Evolutionary conservation across 2,888 invertebrate species (phyloP), one percentile per base, ranked within the genome.

Genomic region (Bombylius major): DNA sequence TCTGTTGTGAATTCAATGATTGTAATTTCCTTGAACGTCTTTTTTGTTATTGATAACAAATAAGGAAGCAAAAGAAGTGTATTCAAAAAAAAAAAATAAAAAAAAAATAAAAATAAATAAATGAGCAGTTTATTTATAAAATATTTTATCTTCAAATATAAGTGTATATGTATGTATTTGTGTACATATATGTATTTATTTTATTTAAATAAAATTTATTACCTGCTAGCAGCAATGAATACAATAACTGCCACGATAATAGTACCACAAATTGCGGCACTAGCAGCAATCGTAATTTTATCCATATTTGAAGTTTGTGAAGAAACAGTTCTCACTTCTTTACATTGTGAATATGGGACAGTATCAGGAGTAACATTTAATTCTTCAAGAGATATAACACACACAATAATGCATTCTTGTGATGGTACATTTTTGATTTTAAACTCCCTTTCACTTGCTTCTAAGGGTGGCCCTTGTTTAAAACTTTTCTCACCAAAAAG

Each of bases 351-450:
- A 75, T 86, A 88, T 51, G 89, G 91, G 60, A 91, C 89, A 62
- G 83, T 86, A 65, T 89, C 88, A 45, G 91, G 90, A 56, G 87
- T 88, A n/a, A 90, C 84, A 73, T 87, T 86, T 58, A 87, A 82
- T 71, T 92, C 92, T 75, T 92, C 92, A 63, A 92, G 76, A 55
- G 91, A 91, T 64, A 93, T 88, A 57, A 94, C 93, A 75, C 94
- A 94, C 60, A 94, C 93, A 60, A 94, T 86, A 62, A 94, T 88
- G 72, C 93, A 93, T 78, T 94, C 93, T 85, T 92, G 90, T 11
- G 87, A 82, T 49, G 93, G 93, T 58, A 94, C 90, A 68, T 92
- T 93, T 75, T 91, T 91, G 58, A 94, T 91, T 75, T 89, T 91
- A 68, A 93, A 93, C 73, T 93, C 92, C 65, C 91, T 78, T 75